Evolutionary conservation across 2,888 invertebrate species (phyloP), one percentile per base, ranked within the genome.

Genomic region (Spilosoma lubricipeda): DNA sequence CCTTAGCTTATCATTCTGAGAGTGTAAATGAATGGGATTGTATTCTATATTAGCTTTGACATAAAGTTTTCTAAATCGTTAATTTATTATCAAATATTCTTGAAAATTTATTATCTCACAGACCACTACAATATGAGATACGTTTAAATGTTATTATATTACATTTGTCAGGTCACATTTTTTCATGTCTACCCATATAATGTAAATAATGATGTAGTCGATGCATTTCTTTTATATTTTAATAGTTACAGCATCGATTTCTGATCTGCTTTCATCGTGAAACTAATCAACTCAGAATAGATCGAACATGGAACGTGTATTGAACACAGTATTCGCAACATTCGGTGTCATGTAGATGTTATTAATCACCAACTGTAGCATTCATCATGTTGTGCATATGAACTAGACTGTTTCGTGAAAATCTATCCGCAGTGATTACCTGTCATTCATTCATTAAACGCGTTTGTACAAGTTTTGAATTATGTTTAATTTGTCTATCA

Each of bases 291-390:
- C 23, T 36, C 15, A 18, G n/a, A 36, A 39, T 67, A n/a, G 3
- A 69, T 69, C 36, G 36, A 8, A n/a, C 33, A 48, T n/a, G 8
- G 20, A 8, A 68, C 36, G 36, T 56, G 30, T 69, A 69, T 69
- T 69, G 69, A 33, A 36, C 52, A 52, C 23, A 0, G n/a, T 56
- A 15, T 69, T 36, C n/a, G 15, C 52, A 56, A 36, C 52, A n/a
- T n/a, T 39, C 52, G 69, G 69, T 56, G 56, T 69, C 69, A 56
- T 69, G 69, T 69, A 56, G 52, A 33, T n/a, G 48, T 69, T 69
- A 56, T 56, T 69, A 69, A 69, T 69, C n/a, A 33, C 39, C 1
- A 13, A 20, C 13, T 52, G 23, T n/a, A 52, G 8, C 56, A 56
- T 39, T 69, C n/a, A 69, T 69, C 69, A 69, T n/a, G 23, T 33